These are phyloP conservation scores for Limnephilus rhombicus DNA, from an alignment of 2,888 invertebrate species.

Conservation along the genomic window DNA sequence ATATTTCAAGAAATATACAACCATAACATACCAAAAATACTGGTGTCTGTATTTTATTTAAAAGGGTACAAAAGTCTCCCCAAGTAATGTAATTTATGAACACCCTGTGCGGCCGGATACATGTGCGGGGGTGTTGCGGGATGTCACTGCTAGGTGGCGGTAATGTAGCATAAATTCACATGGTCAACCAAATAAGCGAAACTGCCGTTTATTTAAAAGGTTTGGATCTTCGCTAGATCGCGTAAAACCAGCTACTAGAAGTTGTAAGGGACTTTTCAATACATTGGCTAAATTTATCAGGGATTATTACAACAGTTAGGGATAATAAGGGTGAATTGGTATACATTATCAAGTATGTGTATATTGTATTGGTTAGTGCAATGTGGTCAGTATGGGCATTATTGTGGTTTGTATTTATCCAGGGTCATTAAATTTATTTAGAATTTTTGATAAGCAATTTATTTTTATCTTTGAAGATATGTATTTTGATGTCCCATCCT, in stretches of 20 bases:
- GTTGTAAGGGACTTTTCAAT: not conserved
- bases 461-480: not conserved
- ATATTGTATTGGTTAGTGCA: slow-evolving; percentile 15
- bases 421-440: slow-evolving; percentile 4
- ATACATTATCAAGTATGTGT: not conserved
- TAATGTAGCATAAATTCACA: not conserved
- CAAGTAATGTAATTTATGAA: slow-evolving; percentile 10
- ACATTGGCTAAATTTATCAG: not conserved
- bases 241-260: not conserved
- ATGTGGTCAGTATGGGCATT: slow-evolving; percentile 23
- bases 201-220: not conserved
- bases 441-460: not conserved
- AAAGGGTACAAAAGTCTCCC: not conserved
- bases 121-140: slow-evolving; percentile 26
- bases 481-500: too few species aligned
- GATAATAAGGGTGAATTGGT: not conserved
- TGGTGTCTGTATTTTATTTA: not conserved
- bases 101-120: not conserved
- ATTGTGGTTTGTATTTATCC: not conserved
- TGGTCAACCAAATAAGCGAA: not conserved
- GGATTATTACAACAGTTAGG: not conserved
- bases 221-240: not conserved
- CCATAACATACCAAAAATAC: not conserved
- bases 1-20: not conserved
- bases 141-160: slow-evolving; percentile 29